Base-by-base conservation (phyloP, 1,140 invertebrate genomes). In the Pseudomyrmex sp. region DNA sequence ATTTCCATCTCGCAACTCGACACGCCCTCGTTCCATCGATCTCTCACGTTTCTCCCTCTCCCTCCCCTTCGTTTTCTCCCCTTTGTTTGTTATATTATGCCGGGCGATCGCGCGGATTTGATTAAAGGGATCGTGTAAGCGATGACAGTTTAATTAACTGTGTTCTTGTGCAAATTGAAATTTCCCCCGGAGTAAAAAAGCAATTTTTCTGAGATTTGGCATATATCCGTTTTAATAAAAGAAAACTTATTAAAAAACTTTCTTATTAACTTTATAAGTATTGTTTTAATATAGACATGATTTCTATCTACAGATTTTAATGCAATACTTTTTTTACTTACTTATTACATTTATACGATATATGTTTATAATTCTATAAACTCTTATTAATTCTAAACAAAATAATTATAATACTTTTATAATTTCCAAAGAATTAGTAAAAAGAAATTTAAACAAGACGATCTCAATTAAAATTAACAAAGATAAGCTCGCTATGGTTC, bases 1-100 rank as follows among this genome's bases (percentile, higher is more conserved):
- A 70, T 80, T 20, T 70, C 20, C 20, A 12, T 48, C 58, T 68
- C 20, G 63, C 23, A n/a, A 59, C 23, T 23, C 48, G 59, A 12
- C 20, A 15, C 52, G 63, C 46, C 12, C 20, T 70, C 7, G 5
- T 35, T 70, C 35, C 52, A 79, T 70, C 54, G 76, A 61, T 79
- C 65, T 79, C 65, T 59, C 66, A 12, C 10, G 54, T 80, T 80
- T 35, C 44, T 12, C 44, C 35, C 35, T 35, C 35, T 35, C 7
- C 0, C 35, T 35, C 35, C 5, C 35, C 5, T 35, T 35, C 35
- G 35, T 35, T 35, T 35, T 35, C 35, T 35, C 35, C 35, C 35
- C 35, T 35, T 35, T 35, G 35, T 35, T 68, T 58, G 65, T 69
- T 56, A 46, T n/a, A 20, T 26, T 35, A n/a, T 58, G 35, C 50